Evolutionary conservation across 2,888 invertebrate species (phyloP), one percentile per base, ranked within the genome.

Genomic region (Andricus quercusramuli): DNA sequence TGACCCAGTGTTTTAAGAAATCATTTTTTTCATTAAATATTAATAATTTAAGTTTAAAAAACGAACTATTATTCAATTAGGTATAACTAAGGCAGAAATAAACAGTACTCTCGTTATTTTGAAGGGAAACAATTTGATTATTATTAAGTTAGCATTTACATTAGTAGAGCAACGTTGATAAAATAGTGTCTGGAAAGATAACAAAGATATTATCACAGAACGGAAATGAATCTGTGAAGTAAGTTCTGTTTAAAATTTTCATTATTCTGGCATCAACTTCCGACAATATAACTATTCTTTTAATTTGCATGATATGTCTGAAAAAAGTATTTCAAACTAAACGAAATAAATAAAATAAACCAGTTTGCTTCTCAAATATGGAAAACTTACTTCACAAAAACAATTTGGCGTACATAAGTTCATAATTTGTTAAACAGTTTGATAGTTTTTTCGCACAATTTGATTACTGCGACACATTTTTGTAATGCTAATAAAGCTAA

Each of bases 141-240:
- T 56, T 56, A 8, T 37, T 37, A 37, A 37, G 37, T 37, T 37
- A 25, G 44, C 25, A 29, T 70, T 51, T 20, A 70, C 29, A 70
- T 70, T 70, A 25, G 9, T 70, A 20, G 13, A 32, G 29, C 70
- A 70, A 70, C 11, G 20, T 51, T 70, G n/a, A 47, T 70, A 70
- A 29, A 70, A 51, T 32, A 25, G 29, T 51, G 70, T 29, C 15
- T 47, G 29, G 3, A 74, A 56, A 32, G 25, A 47, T 70, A 70
- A 70, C 51, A 70, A 29, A 70, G 74, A n/a, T 51, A 62, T 62
- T 62, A 68, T 68, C 67, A 67, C 67, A 67, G 41, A 47, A 47
- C 59, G 15, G 22, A 25, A 64, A 5, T 64, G 64, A 29, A 64
- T 64, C 64, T 64, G 29, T 17, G 17, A 22, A 64, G 29, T 22